Percentiles rank a stretch among this genome's conserved stretches.
Evolutionary conservation across 1,140 invertebrate genomes (phyloP).

Genomic region (Dendroctonus ponderosae): DNA sequence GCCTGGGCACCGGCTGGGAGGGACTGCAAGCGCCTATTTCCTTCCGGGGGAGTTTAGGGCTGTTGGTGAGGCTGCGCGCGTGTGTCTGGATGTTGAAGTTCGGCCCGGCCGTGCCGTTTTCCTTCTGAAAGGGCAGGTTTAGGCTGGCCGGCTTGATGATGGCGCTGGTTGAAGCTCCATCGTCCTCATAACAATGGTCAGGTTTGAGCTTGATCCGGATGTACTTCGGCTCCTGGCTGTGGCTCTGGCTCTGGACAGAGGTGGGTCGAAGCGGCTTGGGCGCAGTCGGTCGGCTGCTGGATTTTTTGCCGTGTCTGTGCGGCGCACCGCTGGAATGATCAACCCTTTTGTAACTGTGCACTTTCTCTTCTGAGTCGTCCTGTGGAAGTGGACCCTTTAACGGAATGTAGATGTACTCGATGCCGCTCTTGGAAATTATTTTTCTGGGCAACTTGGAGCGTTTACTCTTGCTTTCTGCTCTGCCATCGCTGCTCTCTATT

Average conservation of each 20-base stretch:
- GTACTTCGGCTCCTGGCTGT: constrained; percentile 53
- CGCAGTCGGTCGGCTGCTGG: not conserved
- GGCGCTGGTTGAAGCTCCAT: constrained; percentile 37
- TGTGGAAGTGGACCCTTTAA: constrained; percentile 49
- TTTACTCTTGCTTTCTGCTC: no score
- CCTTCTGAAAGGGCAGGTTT: constrained; percentile 13
- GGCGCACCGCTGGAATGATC: not conserved
- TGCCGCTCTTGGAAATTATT: constrained; percentile 45
- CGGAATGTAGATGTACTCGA: constrained; percentile 50
- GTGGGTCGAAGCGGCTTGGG: not conserved
- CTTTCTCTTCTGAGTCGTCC: constrained; percentile 31
- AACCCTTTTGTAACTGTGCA: constrained; percentile 1
- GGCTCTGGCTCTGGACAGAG: not conserved
- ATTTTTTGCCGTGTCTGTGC: constrained; percentile 1
- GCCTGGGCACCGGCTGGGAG: constrained; percentile 66
- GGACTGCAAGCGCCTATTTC: constrained; percentile 54
- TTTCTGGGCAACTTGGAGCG: constrained; percentile 34
- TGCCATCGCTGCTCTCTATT: no score
- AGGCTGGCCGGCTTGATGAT: constrained; percentile 12
- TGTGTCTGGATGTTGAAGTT: constrained; percentile 14
- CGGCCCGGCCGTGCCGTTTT: constrained; percentile 30
- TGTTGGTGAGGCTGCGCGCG: constrained; percentile 47
- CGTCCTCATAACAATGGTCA: constrained; percentile 62
- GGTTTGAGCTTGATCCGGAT: constrained; percentile 66
- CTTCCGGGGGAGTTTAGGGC: constrained; percentile 48